phyloP scores from a whole-genome alignment of 2,797 vertebrate species.

The Erpetoichthys calabaricus region DNA sequence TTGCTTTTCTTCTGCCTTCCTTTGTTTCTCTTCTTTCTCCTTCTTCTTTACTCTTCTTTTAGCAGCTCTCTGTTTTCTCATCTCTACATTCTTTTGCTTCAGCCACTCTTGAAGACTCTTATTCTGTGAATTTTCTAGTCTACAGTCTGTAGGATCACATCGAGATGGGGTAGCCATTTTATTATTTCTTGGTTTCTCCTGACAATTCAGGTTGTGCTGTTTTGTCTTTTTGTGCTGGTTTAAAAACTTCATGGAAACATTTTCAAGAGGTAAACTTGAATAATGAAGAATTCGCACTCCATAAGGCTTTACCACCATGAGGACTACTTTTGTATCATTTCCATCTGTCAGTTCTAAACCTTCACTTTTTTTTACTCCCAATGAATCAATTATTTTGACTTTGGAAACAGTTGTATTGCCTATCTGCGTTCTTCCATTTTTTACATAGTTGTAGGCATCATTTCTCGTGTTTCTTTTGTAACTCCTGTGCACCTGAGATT shows the following conservation, averaged over 20 bases:
- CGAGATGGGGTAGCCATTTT: background rate
- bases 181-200: background rate
- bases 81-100: constrained; percentile 5
- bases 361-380: too few relatives aligned
- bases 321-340: background rate
- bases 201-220: background rate
- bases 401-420: too few relatives aligned
- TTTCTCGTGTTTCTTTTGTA: too few relatives aligned
- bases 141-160: constrained; percentile 1
- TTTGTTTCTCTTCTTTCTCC: constrained; percentile 3
- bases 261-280: background rate
- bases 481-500: too few relatives aligned
- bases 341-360: background rate
- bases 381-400: too few relatives aligned
- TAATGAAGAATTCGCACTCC: constrained; percentile 1
- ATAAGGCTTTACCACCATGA: constrained; percentile 1
- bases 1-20: constrained; percentile 6
- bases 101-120: constrained; percentile 5
- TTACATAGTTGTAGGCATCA: too few relatives aligned
- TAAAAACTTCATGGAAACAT: constrained; percentile 6
- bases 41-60: constrained; percentile 1
- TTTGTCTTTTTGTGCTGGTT: constrained; percentile 4
- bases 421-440: too few relatives aligned
- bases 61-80: background rate
- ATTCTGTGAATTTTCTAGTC: constrained; percentile 8